Evolutionary conservation across 1,140 invertebrate species (phyloP).

Genomic region (Drosophila parabipectinata): DNA sequence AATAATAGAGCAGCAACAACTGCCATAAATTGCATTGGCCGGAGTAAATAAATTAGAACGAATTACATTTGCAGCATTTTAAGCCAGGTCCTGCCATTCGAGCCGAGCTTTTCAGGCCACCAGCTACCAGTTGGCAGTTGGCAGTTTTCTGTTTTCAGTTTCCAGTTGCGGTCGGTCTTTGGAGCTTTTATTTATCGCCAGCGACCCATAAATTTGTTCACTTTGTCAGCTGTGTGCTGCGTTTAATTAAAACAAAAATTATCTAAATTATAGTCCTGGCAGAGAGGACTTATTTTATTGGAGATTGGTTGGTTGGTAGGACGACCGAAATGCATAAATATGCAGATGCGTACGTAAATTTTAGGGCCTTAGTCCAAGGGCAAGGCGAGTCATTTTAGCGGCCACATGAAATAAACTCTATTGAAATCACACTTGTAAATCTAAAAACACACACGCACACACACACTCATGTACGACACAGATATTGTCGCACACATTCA

Average conservation of each 20-base stretch:
- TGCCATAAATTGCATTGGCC: conserved; percentile 71
- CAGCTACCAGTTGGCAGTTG: conserved; percentile 12
- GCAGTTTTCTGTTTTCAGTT: neutral
- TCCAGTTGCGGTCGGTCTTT: conserved; percentile 43
- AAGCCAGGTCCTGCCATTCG: conserved; percentile 33
- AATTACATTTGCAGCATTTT: conserved; percentile 66
- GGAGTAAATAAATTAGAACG: conserved; percentile 76
- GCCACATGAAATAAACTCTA: conserved; percentile 63
- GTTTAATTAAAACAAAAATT: conserved; percentile 79
- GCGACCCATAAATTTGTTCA: conserved; percentile 61
- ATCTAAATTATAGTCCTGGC: conserved; percentile 67
- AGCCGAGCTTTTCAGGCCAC: conserved; percentile 4
- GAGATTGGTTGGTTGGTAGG: neutral
- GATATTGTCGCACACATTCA: conserved; percentile 35
- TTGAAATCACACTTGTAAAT: conserved; percentile 73
- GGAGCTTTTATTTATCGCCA: conserved; percentile 62
- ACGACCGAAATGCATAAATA: conserved; percentile 43
- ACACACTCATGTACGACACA: neutral
- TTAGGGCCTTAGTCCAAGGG: conserved; percentile 19
- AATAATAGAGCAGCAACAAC: conserved; percentile 19
- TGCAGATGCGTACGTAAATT: conserved; percentile 30
- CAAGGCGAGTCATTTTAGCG: conserved; percentile 34
- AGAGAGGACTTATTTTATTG: conserved; percentile 36
- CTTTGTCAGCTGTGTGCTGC: conserved; percentile 64
- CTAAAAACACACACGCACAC: conserved; percentile 45